phyloP scores from a whole-genome alignment of 2,888 invertebrate species.

The Holacanthella duospinosa region DNA sequence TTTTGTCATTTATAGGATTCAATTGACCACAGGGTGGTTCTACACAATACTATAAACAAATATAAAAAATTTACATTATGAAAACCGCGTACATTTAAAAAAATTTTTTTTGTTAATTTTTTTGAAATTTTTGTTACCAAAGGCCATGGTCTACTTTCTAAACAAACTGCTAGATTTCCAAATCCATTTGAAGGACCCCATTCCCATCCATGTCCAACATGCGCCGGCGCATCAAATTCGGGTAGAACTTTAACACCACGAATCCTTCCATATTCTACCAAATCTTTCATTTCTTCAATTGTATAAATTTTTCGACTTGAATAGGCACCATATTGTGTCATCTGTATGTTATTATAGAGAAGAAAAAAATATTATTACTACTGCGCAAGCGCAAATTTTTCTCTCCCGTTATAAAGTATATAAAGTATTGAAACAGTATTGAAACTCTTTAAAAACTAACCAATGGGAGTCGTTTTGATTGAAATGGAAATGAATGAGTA shows the following conservation, averaged over 20 bases:
- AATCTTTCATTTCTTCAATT: conserved; percentile 50
- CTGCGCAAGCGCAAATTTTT: not conserved
- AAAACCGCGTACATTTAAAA: not conserved
- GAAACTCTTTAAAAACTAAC: conserved; percentile 14
- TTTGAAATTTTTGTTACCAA: not conserved
- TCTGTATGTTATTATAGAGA: conserved; percentile 45
- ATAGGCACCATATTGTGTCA: conserved; percentile 69
- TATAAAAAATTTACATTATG: not conserved
- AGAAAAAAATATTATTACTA: conserved; percentile 1
- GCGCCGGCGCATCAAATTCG: conserved; percentile 85
- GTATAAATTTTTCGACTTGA: conserved; percentile 55
- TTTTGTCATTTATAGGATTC: conserved; percentile 37
- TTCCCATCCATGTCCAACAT: conserved; percentile 52
- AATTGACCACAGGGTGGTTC: conserved; percentile 60
- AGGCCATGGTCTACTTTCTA: conserved; percentile 38
- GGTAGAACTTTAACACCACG: conserved; percentile 78
- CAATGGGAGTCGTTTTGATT: conserved; percentile 45
- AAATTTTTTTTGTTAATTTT: not conserved
- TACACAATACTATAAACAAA: conserved; percentile 48
- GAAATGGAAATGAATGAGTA: conserved; percentile 48
- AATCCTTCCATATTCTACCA: conserved; percentile 63
- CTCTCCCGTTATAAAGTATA: not conserved
- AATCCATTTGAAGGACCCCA: conserved; percentile 39
- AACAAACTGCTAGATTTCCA: conserved; percentile 38
- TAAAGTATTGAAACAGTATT: not conserved